These are phyloP conservation scores for Erynnis tages DNA, from an alignment of 2,888 invertebrate genomes.

Conservation along the genomic window DNA sequence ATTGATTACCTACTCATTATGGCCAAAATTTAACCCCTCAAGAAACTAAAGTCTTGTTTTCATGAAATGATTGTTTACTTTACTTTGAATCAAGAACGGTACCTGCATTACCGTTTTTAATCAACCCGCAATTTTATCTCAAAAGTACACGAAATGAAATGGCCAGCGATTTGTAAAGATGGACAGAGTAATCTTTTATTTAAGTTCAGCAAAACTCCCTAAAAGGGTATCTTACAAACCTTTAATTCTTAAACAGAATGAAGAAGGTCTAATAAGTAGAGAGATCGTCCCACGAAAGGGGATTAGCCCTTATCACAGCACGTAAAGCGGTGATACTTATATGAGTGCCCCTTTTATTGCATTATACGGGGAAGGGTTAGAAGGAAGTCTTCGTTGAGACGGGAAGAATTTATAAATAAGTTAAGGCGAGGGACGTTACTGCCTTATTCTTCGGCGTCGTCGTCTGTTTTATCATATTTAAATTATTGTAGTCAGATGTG, in stretches of 20 bases:
- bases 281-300: slow-evolving; percentile 60
- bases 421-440: slow-evolving; percentile 65
- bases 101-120: neutral
- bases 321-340: slow-evolving; percentile 76
- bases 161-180: slow-evolving; percentile 15
- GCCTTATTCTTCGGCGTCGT: slow-evolving; percentile 73
- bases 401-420: slow-evolving; percentile 80
- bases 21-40: no score
- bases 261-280: slow-evolving; percentile 56
- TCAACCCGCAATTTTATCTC: neutral
- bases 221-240: slow-evolving; percentile 25
- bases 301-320: slow-evolving; percentile 77
- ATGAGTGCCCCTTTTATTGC: slow-evolving; percentile 80
- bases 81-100: no score
- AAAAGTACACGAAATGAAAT: neutral
- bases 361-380: slow-evolving; percentile 75
- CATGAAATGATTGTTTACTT: neutral
- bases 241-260: slow-evolving; percentile 28
- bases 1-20: no score
- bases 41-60: no score
- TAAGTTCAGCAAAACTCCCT: slow-evolving; percentile 18
- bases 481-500: slow-evolving; percentile 81
- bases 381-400: slow-evolving; percentile 50
- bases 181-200: slow-evolving; percentile 24
- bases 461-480: slow-evolving; percentile 82